phyloP scores from a whole-genome alignment of 2,888 invertebrate genomes.

The Plebejus argus region DNA sequence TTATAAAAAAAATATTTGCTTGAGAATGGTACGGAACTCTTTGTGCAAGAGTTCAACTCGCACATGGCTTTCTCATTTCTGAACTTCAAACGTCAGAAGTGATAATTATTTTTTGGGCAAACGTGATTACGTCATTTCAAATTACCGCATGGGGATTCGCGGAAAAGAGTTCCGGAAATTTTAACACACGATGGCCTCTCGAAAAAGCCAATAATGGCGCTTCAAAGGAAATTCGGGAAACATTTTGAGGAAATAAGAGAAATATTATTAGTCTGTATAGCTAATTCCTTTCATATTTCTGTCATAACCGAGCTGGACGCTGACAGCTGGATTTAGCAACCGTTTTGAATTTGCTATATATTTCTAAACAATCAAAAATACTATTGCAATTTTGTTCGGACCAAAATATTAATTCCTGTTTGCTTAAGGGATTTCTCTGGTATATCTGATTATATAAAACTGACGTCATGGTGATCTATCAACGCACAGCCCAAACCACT shows the following conservation, averaged over 20 bases:
- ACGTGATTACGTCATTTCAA: neutral
- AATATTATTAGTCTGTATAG: neutral
- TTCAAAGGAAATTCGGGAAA: neutral
- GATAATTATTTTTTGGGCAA: too few relatives aligned
- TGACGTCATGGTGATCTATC: too few relatives aligned
- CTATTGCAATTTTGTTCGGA: neutral
- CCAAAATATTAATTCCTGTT: neutral
- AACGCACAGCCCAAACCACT: too few relatives aligned
- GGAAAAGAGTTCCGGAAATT: neutral
- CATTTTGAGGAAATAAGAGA: neutral
- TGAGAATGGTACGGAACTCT: too few relatives aligned
- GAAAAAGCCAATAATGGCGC: neutral
- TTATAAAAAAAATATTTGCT: too few relatives aligned
- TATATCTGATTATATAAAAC: too few relatives aligned
- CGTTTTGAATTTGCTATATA: neutral
- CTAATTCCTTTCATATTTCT: neutral
- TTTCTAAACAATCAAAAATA: too few relatives aligned
- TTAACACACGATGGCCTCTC: slow-evolving; percentile 1
- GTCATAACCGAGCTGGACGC: neutral
- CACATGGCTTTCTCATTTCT: too few relatives aligned
- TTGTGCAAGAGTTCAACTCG: too few relatives aligned
- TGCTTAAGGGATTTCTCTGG: too few relatives aligned
- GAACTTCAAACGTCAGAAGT: too few relatives aligned
- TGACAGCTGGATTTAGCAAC: neutral
- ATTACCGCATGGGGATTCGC: neutral